phyloP scores from a whole-genome alignment of 2,113 vertebrate genomes.

The Regulus satrapa region DNA sequence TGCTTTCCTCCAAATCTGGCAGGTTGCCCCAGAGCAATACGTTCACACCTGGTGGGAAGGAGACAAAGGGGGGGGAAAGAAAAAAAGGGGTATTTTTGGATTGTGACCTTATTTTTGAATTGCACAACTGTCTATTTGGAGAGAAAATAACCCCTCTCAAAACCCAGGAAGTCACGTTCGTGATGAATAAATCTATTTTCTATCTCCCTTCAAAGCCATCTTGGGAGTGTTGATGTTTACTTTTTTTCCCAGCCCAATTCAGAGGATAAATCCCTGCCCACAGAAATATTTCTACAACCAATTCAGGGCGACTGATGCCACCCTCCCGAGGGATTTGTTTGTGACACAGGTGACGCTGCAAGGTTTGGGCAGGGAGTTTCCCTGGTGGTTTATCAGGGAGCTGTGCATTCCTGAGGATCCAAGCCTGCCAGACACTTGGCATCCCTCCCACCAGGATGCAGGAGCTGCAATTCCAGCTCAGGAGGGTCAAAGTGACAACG shows the following conservation, averaged over 20 bases:
- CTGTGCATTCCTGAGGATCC: neutral
- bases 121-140: neutral
- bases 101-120: neutral
- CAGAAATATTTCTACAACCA: neutral
- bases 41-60: conserved; percentile 81
- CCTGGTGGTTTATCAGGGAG: neutral
- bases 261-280: neutral
- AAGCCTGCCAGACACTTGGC: neutral
- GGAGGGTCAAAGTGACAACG: neutral
- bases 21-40: conserved; percentile 93
- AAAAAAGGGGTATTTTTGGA: neutral
- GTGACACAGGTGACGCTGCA: neutral
- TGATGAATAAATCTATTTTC: neutral
- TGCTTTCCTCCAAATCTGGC: conserved; percentile 85
- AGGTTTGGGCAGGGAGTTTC: neutral
- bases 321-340: neutral
- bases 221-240: neutral
- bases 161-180: neutral
- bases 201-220: neutral
- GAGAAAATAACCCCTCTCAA: neutral
- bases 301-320: neutral
- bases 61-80: neutral
- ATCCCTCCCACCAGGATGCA: neutral
- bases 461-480: neutral
- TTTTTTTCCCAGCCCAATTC: neutral